phyloP scores from a whole-genome alignment of 2,113 vertebrate genomes.

The Chionis minor region DNA sequence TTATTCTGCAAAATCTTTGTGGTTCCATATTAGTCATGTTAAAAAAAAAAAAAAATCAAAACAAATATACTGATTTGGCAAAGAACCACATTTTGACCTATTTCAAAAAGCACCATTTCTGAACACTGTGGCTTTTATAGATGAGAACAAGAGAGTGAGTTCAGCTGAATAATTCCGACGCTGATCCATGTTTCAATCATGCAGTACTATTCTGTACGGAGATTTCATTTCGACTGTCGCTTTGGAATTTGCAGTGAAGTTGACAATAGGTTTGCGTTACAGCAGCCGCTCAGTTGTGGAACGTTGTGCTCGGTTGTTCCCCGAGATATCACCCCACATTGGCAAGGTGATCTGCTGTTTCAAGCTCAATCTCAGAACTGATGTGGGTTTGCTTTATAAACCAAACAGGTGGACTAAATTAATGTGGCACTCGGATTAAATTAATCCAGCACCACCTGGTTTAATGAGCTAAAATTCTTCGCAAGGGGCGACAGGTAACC shows the following conservation, averaged over 20 bases:
- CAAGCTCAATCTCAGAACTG: background rate
- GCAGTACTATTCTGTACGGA: background rate
- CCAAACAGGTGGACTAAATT: background rate
- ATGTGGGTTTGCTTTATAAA: background rate
- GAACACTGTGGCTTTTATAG: background rate
- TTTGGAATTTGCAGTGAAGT: background rate
- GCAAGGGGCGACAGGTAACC: background rate
- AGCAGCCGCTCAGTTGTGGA: background rate
- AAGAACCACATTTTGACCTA: background rate
- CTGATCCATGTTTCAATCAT: background rate
- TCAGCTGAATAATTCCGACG: background rate
- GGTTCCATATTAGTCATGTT: slow-evolving; percentile 13
- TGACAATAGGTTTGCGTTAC: background rate
- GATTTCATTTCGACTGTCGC: background rate
- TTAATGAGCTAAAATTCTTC: background rate
- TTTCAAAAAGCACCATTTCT: background rate
- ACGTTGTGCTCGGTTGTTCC: background rate
- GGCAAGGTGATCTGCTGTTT: background rate
- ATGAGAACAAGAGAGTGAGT: background rate
- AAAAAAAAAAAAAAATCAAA: background rate
- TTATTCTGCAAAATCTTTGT: slow-evolving; percentile 27
- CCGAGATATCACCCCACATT: background rate
- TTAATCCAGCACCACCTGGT: background rate
- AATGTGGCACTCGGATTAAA: background rate
- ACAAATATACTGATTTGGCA: background rate